Conservation (phyloP, 2,888 invertebrate genomes). For the Epiperipatus broadwayi region DNA sequence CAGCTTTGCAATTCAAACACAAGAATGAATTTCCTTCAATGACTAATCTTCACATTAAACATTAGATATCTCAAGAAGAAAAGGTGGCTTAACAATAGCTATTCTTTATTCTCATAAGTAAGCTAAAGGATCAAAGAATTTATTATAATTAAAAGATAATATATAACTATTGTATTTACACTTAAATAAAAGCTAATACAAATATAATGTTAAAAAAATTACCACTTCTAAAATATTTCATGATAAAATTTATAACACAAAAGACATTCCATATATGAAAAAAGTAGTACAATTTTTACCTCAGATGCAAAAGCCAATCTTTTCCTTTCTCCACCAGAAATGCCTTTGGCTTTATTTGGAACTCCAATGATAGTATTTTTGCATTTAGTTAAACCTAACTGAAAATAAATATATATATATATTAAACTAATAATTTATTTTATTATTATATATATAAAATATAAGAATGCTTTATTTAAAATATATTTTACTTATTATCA, state of each 20-base stretch:
- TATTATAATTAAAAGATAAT: too few relatives aligned
- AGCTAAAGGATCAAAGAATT: too few relatives aligned
- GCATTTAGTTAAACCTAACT: constrained; percentile 71
- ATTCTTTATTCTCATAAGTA: too few relatives aligned
- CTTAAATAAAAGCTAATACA: constrained; percentile 11
- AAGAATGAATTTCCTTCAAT: too few relatives aligned
- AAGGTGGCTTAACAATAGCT: too few relatives aligned
- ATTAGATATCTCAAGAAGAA: too few relatives aligned
- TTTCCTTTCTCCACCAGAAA: constrained; percentile 91
- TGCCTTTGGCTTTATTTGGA: constrained; percentile 65
- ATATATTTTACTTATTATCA: too few relatives aligned
- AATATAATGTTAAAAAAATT: neutral
- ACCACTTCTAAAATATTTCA: neutral
- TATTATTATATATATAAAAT: neutral
- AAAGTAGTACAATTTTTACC: constrained; percentile 29
- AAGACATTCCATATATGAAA: neutral
- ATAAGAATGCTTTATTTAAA: too few relatives aligned
- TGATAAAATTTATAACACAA: neutral
- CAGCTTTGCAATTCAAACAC: too few relatives aligned
- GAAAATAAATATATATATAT: constrained; percentile 17
- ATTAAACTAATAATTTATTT: neutral
- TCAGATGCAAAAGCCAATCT: constrained; percentile 90
- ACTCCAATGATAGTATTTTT: constrained; percentile 74
- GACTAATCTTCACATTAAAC: too few relatives aligned
- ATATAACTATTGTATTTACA: too few relatives aligned